These are phyloP conservation scores for Triplophysa rosa DNA, from an alignment of 2,113 vertebrate genomes.

Conservation along the genomic window DNA sequence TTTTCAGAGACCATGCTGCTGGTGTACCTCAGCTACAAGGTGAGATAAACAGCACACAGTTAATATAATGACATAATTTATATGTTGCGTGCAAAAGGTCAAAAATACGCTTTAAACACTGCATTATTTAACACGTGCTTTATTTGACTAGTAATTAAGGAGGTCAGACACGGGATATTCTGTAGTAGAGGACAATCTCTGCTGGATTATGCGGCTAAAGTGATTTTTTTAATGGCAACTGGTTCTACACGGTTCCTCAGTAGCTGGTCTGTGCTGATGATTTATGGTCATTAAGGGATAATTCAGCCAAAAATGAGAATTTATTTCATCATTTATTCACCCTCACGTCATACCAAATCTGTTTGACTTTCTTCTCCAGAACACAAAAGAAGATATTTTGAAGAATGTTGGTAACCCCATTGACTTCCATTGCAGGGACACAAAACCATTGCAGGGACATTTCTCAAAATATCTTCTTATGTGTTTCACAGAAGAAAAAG, in stretches of 20 bases:
- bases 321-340: too few species aligned
- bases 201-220: not conserved
- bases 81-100: not conserved
- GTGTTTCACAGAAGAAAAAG: too few species aligned
- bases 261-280: not conserved
- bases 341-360: too few species aligned
- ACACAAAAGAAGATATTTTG: too few species aligned
- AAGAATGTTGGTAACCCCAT: too few species aligned
- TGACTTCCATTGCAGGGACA: too few species aligned
- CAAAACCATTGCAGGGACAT: too few species aligned
- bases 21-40: constrained; percentile 84
- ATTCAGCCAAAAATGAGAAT: not conserved
- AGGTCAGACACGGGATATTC: not conserved
- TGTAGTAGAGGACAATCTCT: not conserved
- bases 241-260: too few species aligned
- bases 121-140: too few species aligned
- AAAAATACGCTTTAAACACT: not conserved
- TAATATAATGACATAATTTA: not conserved
- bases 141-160: not conserved
- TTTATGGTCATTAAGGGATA: not conserved
- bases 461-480: too few species aligned
- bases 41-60: constrained; percentile 57
- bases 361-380: too few species aligned
- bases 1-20: constrained; percentile 84
- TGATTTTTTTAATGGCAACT: not conserved